Evolutionary conservation across 92 coral and sea anemone genomes (phyloP).

Genomic region (Epizoanthus ramosus): DNA sequence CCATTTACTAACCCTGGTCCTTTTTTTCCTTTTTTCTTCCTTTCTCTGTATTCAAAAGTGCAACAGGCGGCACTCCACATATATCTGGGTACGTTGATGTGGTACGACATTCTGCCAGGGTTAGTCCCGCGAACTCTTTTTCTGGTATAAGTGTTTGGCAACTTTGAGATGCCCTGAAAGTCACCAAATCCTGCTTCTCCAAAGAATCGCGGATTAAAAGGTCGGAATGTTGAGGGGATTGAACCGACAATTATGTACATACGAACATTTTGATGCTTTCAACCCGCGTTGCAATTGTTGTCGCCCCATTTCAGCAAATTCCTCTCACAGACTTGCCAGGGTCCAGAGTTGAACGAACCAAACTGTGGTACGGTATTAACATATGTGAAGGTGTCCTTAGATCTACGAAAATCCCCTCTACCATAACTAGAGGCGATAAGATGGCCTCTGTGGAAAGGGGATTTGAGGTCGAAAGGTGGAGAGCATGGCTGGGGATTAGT

Average conservation of each 20-base stretch:
- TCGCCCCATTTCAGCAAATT: constrained; percentile 9
- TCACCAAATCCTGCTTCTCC: constrained; percentile 44
- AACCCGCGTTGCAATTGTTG: neutral
- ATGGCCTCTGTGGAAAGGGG: constrained; percentile 28
- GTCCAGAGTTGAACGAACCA: constrained; percentile 23
- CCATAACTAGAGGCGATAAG: constrained; percentile 23
- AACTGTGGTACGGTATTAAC: constrained; percentile 39
- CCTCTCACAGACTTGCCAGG: constrained; percentile 6
- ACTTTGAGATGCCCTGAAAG: neutral
- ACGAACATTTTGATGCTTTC: neutral
- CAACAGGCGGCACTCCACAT: too few species aligned
- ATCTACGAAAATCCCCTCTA: neutral
- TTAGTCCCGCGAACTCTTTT: too few species aligned
- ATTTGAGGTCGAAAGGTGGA: neutral
- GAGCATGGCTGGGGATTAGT: too few species aligned
- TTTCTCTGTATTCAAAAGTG: too few species aligned
- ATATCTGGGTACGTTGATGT: too few species aligned
- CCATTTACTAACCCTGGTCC: too few species aligned
- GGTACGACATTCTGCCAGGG: too few species aligned
- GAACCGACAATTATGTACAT: constrained; percentile 31
- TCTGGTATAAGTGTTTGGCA: too few species aligned
- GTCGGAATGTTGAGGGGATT: constrained; percentile 34
- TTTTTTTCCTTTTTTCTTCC: too few species aligned
- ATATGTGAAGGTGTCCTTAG: constrained; percentile 7
- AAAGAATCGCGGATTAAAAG: constrained; percentile 14